Percentiles rank a stretch among this genome's conserved stretches.
phyloP scores from a whole-genome alignment of 2,888 invertebrate species.

The Margaritifera margaritifera region DNA sequence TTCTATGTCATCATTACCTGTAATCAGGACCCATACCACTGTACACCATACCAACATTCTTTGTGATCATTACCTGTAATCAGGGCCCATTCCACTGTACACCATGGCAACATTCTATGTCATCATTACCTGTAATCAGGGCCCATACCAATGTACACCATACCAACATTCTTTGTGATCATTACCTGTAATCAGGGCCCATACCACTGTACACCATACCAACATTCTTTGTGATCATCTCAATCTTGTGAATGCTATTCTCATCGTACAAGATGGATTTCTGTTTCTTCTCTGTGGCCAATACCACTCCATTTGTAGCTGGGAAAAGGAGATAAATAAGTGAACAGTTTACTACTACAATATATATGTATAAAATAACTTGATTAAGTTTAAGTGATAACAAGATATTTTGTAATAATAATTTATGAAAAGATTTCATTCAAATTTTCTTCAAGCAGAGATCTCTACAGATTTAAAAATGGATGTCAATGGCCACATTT shows the following conservation, averaged over 20 bases:
- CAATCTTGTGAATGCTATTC: slow-evolving; percentile 96
- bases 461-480: no score
- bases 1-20: slow-evolving; percentile 85
- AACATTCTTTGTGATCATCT: slow-evolving; percentile 94
- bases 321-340: slow-evolving; percentile 31
- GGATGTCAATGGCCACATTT: no score
- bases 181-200: slow-evolving; percentile 77
- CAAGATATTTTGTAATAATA: no score
- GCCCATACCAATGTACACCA: slow-evolving; percentile 91
- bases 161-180: slow-evolving; percentile 86
- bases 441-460: no score
- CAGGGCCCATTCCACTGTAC: slow-evolving; percentile 85
- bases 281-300: slow-evolving; percentile 99
- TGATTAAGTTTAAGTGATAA: neutral
- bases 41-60: slow-evolving; percentile 98
- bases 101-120: slow-evolving; percentile 97
- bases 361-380: neutral
- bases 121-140: slow-evolving; percentile 82
- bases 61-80: slow-evolving; percentile 85
- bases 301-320: slow-evolving; percentile 98
- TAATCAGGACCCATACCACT: slow-evolving; percentile 82
- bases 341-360: neutral
- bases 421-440: no score
- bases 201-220: slow-evolving; percentile 96
- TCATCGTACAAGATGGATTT: slow-evolving; percentile 97